Base-by-base conservation (phyloP, 2,113 vertebrate genomes). In the Onychostruthus taczanowskii region DNA sequence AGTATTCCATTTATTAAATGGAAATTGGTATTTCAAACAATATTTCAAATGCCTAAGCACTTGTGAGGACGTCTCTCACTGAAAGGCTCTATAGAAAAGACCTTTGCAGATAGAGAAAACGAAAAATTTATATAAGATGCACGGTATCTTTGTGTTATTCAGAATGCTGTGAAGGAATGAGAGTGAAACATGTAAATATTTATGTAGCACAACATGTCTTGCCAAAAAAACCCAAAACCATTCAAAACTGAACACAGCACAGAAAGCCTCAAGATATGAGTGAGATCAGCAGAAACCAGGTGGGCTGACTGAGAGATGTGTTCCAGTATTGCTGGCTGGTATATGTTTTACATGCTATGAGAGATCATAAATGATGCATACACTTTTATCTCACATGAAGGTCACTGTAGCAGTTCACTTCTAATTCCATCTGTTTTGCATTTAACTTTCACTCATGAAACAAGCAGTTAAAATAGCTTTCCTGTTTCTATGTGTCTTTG, bases 261-360 rank as follows among this genome's bases (percentile, higher is more conserved):
- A 50, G 43, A 64, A 56, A 64, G 2, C 4, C 22, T 18, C 24
- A 75, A 53, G 17, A 84, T 78, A 87, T 18, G 16, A 43, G 56
- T 81, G 87, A 93, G 55, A 94, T 87, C 87, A 94, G 86, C 77
- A 90, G 82, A 95, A 96, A 92, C 13, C 20, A 91, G 53, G 18
- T 90, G 63, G 62, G 49, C 84, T 82, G 63, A 28, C 31, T 50
- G 53, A 74, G 37, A 55, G 61, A 87, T 67, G 33, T 62, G 20
- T 77, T 90, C 58, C 27, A 44, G n/a, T 12, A 18, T 20, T 37
- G 16, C 50, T 35, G 28, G 64, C 62, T 90, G 62, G 33, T 62
- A 20, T 15, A 63, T 14, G n/a, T 64, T 92, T 59, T 91, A 39
- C 37, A 82, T 74, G 18, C 43, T 87, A 37, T 53, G 46, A 78